Evolutionary conservation across 2,797 vertebrate genomes (phyloP).

Genomic region (Simalia tracyae): DNA sequence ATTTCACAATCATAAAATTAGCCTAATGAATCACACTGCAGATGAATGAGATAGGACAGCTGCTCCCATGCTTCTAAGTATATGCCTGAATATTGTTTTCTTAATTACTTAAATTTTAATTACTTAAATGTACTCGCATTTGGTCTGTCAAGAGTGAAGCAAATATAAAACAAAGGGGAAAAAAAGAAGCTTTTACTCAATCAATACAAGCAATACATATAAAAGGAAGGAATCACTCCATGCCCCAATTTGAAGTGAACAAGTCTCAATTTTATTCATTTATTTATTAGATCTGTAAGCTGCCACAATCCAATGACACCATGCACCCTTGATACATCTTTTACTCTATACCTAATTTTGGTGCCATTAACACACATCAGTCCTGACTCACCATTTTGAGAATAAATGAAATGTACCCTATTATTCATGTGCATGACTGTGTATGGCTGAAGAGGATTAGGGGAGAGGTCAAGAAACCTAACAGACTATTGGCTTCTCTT

Average conservation of each 20-base stretch:
- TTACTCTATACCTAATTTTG: neutral
- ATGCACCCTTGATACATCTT: neutral
- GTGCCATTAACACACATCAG: neutral
- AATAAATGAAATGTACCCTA: neutral
- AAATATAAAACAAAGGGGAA: neutral
- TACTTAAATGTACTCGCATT: neutral
- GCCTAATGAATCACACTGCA: neutral
- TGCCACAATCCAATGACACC: neutral
- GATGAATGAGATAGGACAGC: neutral
- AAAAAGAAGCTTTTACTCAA: neutral
- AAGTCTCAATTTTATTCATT: neutral
- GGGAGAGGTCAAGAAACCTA: neutral
- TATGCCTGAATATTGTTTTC: neutral
- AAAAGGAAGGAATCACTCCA: neutral
- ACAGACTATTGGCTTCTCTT: neutral
- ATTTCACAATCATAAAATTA: slow-evolving; percentile 4
- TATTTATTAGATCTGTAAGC: neutral
- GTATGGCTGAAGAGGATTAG: neutral
- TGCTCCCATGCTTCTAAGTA: neutral
- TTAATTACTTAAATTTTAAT: neutral
- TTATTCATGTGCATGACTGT: neutral
- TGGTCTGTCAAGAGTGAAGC: neutral
- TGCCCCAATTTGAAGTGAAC: neutral
- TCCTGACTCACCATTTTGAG: neutral
- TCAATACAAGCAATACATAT: neutral